phyloP scores from a whole-genome alignment of 2,888 invertebrate genomes.

The Meandrusa payeni region DNA sequence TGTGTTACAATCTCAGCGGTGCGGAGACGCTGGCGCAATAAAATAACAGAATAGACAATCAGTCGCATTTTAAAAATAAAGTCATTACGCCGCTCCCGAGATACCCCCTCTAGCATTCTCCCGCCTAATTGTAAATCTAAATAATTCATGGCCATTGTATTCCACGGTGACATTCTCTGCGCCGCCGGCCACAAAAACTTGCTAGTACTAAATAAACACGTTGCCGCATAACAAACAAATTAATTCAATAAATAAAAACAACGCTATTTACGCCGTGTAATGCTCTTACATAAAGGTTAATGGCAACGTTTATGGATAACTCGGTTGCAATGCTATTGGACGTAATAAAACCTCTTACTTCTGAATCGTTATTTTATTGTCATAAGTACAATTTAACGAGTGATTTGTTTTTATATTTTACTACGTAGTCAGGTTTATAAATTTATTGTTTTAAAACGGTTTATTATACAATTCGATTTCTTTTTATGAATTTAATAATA shows the following conservation, averaged over 20 bases:
- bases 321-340: constrained; percentile 11
- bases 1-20: constrained; percentile 1
- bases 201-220: constrained; percentile 1
- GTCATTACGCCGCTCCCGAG: constrained; percentile 5
- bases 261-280: constrained; percentile 2
- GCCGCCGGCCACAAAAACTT: background rate
- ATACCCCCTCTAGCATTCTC: constrained; percentile 2
- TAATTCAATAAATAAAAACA: constrained; percentile 23
- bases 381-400: constrained; percentile 9
- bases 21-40: background rate
- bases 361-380: constrained; percentile 8
- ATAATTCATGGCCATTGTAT: constrained; percentile 22
- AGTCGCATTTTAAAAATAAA: constrained; percentile 7
- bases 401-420: constrained; percentile 7
- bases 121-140: constrained; percentile 14
- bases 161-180: constrained; percentile 5
- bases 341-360: constrained; percentile 16
- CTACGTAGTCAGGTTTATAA: background rate
- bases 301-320: constrained; percentile 14
- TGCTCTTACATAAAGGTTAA: constrained; percentile 9
- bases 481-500: too few species aligned
- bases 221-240: constrained; percentile 12
- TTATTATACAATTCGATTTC: too few species aligned
- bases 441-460: constrained; percentile 1
- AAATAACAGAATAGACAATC: constrained; percentile 2